These are phyloP conservation scores for Sogatella furcifera DNA, from an alignment of 1,140 invertebrate species.

Conservation along the genomic window DNA sequence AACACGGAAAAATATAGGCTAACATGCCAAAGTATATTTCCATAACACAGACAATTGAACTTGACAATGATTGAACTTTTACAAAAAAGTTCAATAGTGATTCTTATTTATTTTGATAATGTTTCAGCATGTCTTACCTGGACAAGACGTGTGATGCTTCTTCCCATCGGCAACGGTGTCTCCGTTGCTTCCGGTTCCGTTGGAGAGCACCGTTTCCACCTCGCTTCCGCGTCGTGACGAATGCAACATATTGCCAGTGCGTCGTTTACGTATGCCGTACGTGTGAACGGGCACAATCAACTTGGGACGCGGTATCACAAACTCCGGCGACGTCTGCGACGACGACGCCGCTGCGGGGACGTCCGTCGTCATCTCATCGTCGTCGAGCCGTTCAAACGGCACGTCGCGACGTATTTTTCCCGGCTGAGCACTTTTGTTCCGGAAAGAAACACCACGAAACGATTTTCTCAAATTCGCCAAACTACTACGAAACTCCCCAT, in stretches of 20 bases:
- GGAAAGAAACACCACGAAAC: not conserved
- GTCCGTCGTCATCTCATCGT: not conserved
- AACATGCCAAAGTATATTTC: too few species aligned
- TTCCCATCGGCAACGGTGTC: slow-evolving; percentile 24
- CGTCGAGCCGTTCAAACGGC: not conserved
- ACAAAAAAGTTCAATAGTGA: too few species aligned
- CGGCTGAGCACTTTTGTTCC: not conserved
- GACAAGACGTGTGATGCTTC: slow-evolving; percentile 28
- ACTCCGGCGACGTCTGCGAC: slow-evolving; percentile 41
- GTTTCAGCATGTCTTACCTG: slow-evolving; percentile 19
- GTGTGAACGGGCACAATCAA: slow-evolving; percentile 79
- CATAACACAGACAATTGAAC: too few species aligned
- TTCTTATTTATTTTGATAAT: too few species aligned
- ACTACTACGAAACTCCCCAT: not conserved
- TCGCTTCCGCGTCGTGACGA: slow-evolving; percentile 33
- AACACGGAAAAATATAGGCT: too few species aligned
- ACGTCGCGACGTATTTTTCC: not conserved
- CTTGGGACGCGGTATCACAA: slow-evolving; percentile 69
- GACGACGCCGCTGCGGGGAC: not conserved
- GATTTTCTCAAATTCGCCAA: not conserved
- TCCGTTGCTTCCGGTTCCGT: slow-evolving; percentile 23
- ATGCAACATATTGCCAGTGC: slow-evolving; percentile 52
- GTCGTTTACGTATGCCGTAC: slow-evolving; percentile 60
- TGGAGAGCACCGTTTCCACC: slow-evolving; percentile 33
- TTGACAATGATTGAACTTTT: too few species aligned